phyloP scores from a whole-genome alignment of 2,113 vertebrate genomes.

The Brachyhypopomus gauderio region DNA sequence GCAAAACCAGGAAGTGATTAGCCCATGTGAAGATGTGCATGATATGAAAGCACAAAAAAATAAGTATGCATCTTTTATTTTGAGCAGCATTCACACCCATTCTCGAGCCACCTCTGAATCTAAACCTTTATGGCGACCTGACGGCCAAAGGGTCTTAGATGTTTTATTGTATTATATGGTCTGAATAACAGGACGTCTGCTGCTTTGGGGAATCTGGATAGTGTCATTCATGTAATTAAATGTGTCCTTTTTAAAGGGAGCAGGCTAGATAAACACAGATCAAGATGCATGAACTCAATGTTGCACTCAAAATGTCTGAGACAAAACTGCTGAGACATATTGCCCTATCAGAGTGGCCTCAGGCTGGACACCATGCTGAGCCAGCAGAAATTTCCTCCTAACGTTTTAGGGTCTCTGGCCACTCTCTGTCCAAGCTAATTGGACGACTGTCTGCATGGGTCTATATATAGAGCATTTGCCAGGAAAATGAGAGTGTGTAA shows the following conservation, averaged over 20 bases:
- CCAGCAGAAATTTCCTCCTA: conserved; percentile 23
- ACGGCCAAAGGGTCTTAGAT: background rate
- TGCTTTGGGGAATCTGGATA: background rate
- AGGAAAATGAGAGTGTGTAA: conserved; percentile 55
- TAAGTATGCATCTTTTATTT: too few species aligned
- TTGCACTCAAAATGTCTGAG: background rate
- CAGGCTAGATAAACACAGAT: background rate
- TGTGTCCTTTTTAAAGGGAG: background rate
- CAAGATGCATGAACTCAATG: background rate
- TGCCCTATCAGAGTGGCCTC: background rate
- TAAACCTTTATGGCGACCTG: background rate
- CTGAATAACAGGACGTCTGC: background rate
- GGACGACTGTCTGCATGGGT: conserved; percentile 22
- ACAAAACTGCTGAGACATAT: background rate
- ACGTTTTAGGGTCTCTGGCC: conserved; percentile 1
- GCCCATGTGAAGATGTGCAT: background rate
- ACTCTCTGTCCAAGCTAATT: conserved; percentile 44
- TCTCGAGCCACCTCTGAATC: too few species aligned
- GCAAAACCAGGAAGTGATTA: background rate
- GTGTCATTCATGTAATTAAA: background rate
- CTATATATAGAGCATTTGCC: conserved; percentile 61
- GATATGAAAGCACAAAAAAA: too few species aligned
- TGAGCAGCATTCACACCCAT: too few species aligned
- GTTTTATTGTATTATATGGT: background rate
- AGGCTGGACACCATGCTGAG: background rate